phyloP scores from a whole-genome alignment of 2,113 vertebrate genomes.

The Melanerpes formicivorus region DNA sequence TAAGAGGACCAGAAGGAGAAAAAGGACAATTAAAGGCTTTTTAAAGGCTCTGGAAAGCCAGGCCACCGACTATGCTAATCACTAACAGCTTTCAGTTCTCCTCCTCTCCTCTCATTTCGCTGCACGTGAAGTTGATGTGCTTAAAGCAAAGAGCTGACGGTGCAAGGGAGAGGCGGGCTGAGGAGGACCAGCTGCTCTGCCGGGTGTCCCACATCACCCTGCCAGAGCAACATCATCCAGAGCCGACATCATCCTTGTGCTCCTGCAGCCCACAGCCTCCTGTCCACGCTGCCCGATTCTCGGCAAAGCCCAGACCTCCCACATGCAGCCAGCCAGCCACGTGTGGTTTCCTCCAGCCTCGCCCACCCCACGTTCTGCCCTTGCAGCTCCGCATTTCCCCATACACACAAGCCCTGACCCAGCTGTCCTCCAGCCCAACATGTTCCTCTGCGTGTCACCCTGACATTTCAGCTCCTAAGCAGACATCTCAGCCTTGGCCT shows the following conservation, averaged over 20 bases:
- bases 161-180: background rate
- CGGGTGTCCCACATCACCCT: background rate
- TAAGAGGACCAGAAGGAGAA: background rate
- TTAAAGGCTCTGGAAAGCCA: background rate
- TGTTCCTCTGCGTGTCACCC: background rate
- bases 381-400: background rate
- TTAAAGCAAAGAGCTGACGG: background rate
- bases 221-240: background rate
- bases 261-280: background rate
- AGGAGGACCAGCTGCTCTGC: slow-evolving; percentile 6
- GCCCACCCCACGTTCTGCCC: background rate
- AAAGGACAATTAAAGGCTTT: slow-evolving; percentile 14
- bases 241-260: background rate
- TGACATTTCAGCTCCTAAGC: background rate
- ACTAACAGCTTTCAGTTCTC: background rate
- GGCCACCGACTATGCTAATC: background rate
- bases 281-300: rapidly evolving
- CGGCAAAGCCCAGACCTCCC: background rate
- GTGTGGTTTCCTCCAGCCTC: background rate
- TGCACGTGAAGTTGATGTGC: background rate
- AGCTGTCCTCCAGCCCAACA: background rate
- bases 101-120: background rate
- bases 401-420: rapidly evolving
- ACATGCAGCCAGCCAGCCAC: background rate
- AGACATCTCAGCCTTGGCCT: background rate